phyloP scores from a whole-genome alignment of 2,888 invertebrate species.

The Peribatodes rhomboidaria region DNA sequence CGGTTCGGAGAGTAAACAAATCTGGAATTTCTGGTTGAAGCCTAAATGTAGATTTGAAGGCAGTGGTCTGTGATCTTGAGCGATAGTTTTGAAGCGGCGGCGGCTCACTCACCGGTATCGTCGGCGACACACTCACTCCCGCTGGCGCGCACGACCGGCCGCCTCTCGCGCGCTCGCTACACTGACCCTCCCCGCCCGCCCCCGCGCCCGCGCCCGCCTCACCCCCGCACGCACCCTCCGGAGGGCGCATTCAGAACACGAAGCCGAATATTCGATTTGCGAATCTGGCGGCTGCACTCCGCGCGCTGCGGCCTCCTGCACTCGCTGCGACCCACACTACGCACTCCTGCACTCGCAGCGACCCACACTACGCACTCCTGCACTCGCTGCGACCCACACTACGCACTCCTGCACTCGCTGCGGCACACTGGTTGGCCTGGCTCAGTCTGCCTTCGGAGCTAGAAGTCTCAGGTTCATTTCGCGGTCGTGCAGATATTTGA shows the following conservation, averaged over 20 bases:
- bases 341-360: background rate
- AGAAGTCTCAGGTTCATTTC: too few species aligned
- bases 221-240: background rate
- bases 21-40: too few species aligned
- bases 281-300: constrained; percentile 16
- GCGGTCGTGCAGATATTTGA: background rate
- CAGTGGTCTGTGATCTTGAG: too few species aligned
- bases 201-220: background rate
- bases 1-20: constrained; percentile 4
- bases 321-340: background rate
- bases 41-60: too few species aligned
- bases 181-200: constrained; percentile 17
- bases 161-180: constrained; percentile 13
- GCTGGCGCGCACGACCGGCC: constrained; percentile 13
- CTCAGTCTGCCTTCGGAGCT: too few species aligned
- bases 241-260: constrained; percentile 18
- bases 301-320: constrained; percentile 1
- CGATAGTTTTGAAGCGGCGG: too few species aligned
- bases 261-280: constrained; percentile 28
- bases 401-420: too few species aligned
- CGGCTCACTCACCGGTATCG: constrained; percentile 24
- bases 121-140: constrained; percentile 9
- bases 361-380: too few species aligned
- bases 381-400: background rate
- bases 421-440: too few species aligned